Evolutionary conservation across 2,888 invertebrate genomes (phyloP).

Genomic region (Epinotia brunnichana): DNA sequence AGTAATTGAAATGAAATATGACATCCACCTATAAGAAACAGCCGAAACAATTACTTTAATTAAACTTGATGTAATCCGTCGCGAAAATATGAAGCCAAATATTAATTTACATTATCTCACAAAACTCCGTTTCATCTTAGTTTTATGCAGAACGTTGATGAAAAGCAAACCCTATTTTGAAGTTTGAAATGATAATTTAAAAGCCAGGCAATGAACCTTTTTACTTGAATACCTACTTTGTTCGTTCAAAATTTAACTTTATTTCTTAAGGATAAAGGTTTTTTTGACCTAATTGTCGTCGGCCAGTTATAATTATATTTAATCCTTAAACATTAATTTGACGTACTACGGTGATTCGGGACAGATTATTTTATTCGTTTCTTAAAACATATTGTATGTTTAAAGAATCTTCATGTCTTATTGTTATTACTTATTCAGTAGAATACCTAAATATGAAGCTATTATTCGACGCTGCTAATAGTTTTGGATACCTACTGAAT

Average conservation of each 20-base stretch:
- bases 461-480: too few relatives aligned
- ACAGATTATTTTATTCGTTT: too few relatives aligned
- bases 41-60: slow-evolving; percentile 38
- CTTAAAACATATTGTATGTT: too few relatives aligned
- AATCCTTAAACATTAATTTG: neutral
- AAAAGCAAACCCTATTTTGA: slow-evolving; percentile 36
- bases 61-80: slow-evolving; percentile 34
- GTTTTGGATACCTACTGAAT: too few relatives aligned
- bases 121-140: slow-evolving; percentile 26
- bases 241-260: neutral
- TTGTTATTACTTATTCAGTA: neutral
- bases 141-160: slow-evolving; percentile 29
- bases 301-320: neutral
- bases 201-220: slow-evolving; percentile 10
- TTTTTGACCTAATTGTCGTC: neutral
- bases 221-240: neutral
- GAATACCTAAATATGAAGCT: too few relatives aligned
- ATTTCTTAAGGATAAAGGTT: neutral
- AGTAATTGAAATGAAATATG: slow-evolving; percentile 7
- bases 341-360: too few relatives aligned
- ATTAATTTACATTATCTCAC: slow-evolving; percentile 34
- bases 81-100: slow-evolving; percentile 36
- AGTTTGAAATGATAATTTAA: slow-evolving; percentile 21
- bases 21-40: slow-evolving; percentile 21
- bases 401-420: neutral